phyloP scores from a whole-genome alignment of 2,113 vertebrate species.

The Phalacrocorax pelagicus region DNA sequence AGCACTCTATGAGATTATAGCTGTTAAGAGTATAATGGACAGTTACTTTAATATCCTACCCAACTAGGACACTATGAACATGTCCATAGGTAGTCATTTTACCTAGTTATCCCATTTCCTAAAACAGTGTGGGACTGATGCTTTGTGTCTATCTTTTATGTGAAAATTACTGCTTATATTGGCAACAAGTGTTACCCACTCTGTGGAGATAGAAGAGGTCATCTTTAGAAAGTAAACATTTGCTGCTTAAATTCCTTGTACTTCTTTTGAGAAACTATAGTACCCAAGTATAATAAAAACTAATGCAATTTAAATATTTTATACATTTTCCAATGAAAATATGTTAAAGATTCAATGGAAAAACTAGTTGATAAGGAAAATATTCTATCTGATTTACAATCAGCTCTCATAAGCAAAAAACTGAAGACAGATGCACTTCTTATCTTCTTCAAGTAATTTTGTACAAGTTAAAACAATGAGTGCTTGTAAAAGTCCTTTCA shows the following conservation, averaged over 20 bases:
- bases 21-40: conserved; percentile 40
- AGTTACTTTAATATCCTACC: conserved; percentile 41
- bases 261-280: neutral
- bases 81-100: conserved; percentile 5
- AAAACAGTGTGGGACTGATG: neutral
- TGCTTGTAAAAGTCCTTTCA: neutral
- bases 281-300: neutral
- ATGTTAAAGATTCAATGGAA: neutral
- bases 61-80: conserved; percentile 8
- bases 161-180: neutral
- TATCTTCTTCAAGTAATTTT: neutral
- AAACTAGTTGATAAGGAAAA: neutral
- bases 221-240: neutral
- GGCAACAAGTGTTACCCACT: neutral
- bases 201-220: neutral
- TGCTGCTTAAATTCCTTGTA: neutral
- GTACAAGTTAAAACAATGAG: neutral
- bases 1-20: conserved; percentile 9
- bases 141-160: neutral
- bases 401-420: neutral
- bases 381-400: neutral
- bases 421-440: neutral
- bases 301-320: neutral
- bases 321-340: neutral
- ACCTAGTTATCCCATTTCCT: neutral